Evolutionary conservation across 2,888 invertebrate genomes (phyloP).

Genomic region (Volucella zonaria): DNA sequence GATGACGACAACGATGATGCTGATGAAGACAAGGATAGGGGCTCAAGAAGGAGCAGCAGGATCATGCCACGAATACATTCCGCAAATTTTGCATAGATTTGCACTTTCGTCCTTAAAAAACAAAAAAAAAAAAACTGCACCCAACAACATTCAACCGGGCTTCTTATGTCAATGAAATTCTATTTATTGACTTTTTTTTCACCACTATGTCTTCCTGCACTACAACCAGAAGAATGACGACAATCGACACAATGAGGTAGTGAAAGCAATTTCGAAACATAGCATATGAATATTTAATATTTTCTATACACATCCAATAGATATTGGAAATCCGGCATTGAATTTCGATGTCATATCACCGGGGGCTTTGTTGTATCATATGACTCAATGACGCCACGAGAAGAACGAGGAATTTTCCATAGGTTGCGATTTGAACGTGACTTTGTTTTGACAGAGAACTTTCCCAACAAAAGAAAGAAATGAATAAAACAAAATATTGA

Average conservation of each 20-base stretch:
- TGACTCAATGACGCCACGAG: slow-evolving; percentile 17
- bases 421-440: slow-evolving; percentile 38
- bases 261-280: slow-evolving; percentile 68
- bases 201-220: not conserved
- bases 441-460: slow-evolving; percentile 16
- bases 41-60: slow-evolving; percentile 33
- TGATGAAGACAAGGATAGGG: slow-evolving; percentile 32
- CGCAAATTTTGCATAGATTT: slow-evolving; percentile 56
- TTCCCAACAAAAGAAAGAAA: not conserved
- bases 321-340: slow-evolving; percentile 71
- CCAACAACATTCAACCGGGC: slow-evolving; percentile 31
- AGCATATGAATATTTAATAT: slow-evolving; percentile 70
- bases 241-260: slow-evolving; percentile 59
- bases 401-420: not conserved
- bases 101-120: slow-evolving; percentile 55
- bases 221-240: slow-evolving; percentile 19
- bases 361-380: slow-evolving; percentile 11
- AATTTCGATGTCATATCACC: slow-evolving; percentile 58
- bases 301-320: slow-evolving; percentile 64
- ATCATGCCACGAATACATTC: slow-evolving; percentile 64
- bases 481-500: too few species aligned
- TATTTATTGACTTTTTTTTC: slow-evolving; percentile 21
- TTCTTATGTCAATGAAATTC: slow-evolving; percentile 46
- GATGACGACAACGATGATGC: slow-evolving; percentile 15
- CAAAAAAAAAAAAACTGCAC: slow-evolving; percentile 10